Evolutionary conservation across 1,140 invertebrate genomes (phyloP).

Genomic region (Ips nitidus): DNA sequence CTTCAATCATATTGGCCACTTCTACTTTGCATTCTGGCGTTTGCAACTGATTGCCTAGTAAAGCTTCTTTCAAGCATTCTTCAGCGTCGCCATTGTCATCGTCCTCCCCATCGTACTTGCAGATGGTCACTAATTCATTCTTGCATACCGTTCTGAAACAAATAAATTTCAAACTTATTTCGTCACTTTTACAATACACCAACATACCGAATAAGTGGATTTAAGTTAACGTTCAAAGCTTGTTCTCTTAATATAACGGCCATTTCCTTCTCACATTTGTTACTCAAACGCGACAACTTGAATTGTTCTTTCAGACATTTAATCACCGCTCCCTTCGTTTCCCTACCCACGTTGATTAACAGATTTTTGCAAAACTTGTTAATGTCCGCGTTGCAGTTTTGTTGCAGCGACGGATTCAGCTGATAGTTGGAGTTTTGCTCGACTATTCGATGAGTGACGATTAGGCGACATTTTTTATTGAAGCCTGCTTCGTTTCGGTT

Average conservation of each 20-base stretch:
- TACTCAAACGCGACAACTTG: constrained; percentile 68
- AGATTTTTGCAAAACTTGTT: constrained; percentile 63
- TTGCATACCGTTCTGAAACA: constrained; percentile 67
- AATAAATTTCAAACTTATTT: not conserved
- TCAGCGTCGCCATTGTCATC: constrained; percentile 66
- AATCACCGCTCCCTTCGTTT: constrained; percentile 59
- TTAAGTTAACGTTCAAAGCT: constrained; percentile 82
- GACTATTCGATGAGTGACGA: constrained; percentile 87
- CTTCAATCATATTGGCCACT: constrained; percentile 79
- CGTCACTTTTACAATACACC: not conserved
- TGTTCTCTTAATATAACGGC: constrained; percentile 80
- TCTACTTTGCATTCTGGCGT: constrained; percentile 74
- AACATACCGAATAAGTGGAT: constrained; percentile 73
- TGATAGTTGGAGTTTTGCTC: constrained; percentile 91
- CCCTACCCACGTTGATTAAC: constrained; percentile 48
- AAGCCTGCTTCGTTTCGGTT: constrained; percentile 81
- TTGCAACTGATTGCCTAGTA: constrained; percentile 70
- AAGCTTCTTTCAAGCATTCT: constrained; percentile 86
- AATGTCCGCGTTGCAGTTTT: constrained; percentile 74
- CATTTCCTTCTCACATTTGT: constrained; percentile 81
- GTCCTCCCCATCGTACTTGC: constrained; percentile 58
- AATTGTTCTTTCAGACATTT: constrained; percentile 77
- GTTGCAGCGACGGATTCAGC: constrained; percentile 85
- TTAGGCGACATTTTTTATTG: constrained; percentile 80
- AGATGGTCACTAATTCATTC: constrained; percentile 66